A percentile compares a stretch with the other conserved stretches of the same genome.
These are phyloP conservation scores for Bucorvus abyssinicus DNA, from an alignment of 2,797 vertebrate species.

Conservation along the genomic window DNA sequence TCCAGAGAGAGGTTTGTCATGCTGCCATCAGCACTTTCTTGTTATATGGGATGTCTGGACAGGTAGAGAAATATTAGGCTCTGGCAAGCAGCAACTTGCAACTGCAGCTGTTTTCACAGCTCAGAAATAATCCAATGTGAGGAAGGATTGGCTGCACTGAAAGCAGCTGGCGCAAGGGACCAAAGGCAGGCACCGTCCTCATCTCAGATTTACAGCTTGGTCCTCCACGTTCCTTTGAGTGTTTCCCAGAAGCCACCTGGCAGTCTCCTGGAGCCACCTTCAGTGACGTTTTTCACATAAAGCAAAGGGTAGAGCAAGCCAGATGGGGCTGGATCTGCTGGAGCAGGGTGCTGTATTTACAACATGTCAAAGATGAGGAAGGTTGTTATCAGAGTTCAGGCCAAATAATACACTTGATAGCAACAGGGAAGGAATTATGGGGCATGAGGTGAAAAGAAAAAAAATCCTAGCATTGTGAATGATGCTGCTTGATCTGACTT, in stretches of 20 bases:
- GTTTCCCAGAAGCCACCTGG: not conserved
- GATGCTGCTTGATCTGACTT: not conserved
- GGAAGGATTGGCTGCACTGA: not conserved
- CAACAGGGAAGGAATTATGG: not conserved
- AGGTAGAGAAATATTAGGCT: constrained; percentile 65
- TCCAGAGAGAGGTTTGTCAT: constrained; percentile 30
- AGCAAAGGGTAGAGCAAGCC: not conserved
- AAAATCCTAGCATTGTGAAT: not conserved
- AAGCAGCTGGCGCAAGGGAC: not conserved
- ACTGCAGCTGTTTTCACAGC: constrained; percentile 60
- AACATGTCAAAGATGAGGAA: not conserved
- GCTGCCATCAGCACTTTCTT: constrained; percentile 64
- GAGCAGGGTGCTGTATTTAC: not conserved
- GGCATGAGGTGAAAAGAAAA: not conserved
- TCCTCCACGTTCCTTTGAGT: not conserved
- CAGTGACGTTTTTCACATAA: not conserved
- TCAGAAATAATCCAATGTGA: not conserved
- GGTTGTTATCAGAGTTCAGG: not conserved
- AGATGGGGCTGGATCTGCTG: not conserved
- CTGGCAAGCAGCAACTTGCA: constrained; percentile 68
- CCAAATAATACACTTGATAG: not conserved
- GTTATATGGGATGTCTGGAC: constrained; percentile 60
- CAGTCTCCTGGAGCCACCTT: not conserved
- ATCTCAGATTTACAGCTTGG: not conserved
- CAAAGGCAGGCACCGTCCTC: not conserved